A percentile compares a stretch with the other conserved stretches of the same genome.
These are phyloP conservation scores for Parochlus steinenii DNA, from an alignment of 2,888 invertebrate genomes.

Conservation along the genomic window DNA sequence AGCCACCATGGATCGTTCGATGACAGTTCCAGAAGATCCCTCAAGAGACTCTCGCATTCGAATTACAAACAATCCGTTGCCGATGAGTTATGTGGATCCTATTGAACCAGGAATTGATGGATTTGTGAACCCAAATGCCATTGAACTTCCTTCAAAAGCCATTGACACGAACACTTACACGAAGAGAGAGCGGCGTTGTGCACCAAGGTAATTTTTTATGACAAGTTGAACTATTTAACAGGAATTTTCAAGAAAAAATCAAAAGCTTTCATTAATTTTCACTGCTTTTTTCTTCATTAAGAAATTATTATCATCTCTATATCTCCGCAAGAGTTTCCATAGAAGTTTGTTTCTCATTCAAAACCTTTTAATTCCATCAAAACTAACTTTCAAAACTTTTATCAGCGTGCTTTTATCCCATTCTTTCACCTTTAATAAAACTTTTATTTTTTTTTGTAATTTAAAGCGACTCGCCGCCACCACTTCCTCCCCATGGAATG, in stretches of 20 bases:
- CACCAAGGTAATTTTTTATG: constrained; percentile 29
- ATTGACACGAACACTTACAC: constrained; percentile 57
- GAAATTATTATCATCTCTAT: too few relatives aligned
- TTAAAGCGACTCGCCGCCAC: constrained; percentile 32
- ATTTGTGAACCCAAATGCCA: constrained; percentile 58
- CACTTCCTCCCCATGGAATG: constrained; percentile 35
- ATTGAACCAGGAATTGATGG: constrained; percentile 50
- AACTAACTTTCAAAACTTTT: too few relatives aligned
- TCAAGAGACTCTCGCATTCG: constrained; percentile 38
- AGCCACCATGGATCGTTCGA: constrained; percentile 44
- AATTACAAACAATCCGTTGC: constrained; percentile 64
- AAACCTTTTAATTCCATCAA: too few relatives aligned
- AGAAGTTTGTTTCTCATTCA: too few relatives aligned
- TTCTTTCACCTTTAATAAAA: constrained; percentile 6
- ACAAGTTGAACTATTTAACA: too few relatives aligned
- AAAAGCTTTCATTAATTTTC: too few relatives aligned
- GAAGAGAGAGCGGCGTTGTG: constrained; percentile 36
- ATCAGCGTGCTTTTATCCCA: background rate
- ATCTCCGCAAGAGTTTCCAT: too few relatives aligned
- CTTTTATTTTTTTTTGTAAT: constrained; percentile 20
- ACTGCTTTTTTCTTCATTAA: too few relatives aligned
- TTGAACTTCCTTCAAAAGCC: constrained; percentile 40
- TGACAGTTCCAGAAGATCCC: constrained; percentile 20
- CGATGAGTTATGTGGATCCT: constrained; percentile 48
- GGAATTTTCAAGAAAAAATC: too few relatives aligned